A percentile compares a stretch with the other conserved stretches of the same genome.
Conservation (phyloP, 2,797 vertebrate genomes). For the Otus scops region DNA sequence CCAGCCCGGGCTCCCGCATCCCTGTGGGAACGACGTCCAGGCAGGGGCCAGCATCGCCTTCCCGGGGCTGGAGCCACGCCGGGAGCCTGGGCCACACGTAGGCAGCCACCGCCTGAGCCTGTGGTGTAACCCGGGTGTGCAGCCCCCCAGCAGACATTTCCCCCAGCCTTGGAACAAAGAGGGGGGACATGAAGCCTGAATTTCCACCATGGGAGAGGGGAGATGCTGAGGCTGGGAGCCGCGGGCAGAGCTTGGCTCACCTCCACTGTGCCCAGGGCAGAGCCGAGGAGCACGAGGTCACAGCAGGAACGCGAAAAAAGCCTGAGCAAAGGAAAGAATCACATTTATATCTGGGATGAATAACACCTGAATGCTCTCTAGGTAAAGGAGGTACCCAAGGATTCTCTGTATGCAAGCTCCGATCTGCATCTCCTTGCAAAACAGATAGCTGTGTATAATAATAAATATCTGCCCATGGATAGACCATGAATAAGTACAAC, state of each 20-base stretch:
- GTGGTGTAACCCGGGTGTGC: rapidly evolving
- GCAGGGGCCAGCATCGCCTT: rapidly evolving
- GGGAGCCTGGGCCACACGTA: not conserved
- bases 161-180: not conserved
- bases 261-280: not conserved
- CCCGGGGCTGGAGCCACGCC: rapidly evolving
- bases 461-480: not conserved
- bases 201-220: not conserved
- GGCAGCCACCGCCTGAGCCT: not conserved
- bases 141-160: not conserved
- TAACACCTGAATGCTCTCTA: not conserved
- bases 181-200: not conserved
- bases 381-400: not conserved
- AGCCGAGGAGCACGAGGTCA: rapidly evolving
- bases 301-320: not conserved
- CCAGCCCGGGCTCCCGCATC: not conserved
- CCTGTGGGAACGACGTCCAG: not conserved
- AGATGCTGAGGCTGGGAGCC: not conserved
- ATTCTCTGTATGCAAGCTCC: not conserved
- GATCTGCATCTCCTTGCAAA: not conserved
- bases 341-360: rapidly evolving
- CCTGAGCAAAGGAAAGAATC: rapidly evolving
- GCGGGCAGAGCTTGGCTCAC: rapidly evolving
- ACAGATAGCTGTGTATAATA: not conserved
- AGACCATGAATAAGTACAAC: not conserved